Conservation (phyloP, 2,888 invertebrate species). For the Parapristionchus giblindavisi region DNA sequence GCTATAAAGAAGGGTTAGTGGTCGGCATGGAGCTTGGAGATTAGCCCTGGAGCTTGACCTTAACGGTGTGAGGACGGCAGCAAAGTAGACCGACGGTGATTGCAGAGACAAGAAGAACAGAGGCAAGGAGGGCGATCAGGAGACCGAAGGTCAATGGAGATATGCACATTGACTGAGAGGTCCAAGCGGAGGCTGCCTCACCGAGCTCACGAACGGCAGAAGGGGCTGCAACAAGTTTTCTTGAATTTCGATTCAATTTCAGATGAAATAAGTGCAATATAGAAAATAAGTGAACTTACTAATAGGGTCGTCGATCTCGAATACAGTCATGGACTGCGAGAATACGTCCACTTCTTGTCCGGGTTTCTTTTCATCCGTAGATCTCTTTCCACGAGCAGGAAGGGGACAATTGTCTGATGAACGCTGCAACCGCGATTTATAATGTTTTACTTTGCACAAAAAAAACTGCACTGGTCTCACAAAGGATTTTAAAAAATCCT, state of each 20-base stretch:
- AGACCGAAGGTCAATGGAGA: slow-evolving; percentile 52
- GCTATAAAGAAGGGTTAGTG: no score
- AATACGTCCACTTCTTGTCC: slow-evolving; percentile 61
- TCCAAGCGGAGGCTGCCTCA: slow-evolving; percentile 36
- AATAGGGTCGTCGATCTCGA: slow-evolving; percentile 60
- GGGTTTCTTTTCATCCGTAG: slow-evolving; percentile 34
- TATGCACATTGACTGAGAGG: slow-evolving; percentile 48
- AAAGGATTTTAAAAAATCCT: no score
- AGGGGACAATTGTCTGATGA: slow-evolving; percentile 60
- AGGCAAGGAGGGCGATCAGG: slow-evolving; percentile 48
- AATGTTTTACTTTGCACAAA: no score
- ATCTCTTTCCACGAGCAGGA: slow-evolving; percentile 59
- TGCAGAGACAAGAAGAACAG: slow-evolving; percentile 47
- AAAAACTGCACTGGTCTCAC: no score
- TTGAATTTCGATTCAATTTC: neutral
- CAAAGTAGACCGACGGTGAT: slow-evolving; percentile 50
- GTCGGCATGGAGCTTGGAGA: neutral
- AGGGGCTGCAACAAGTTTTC: slow-evolving; percentile 29
- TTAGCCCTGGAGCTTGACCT: slow-evolving; percentile 44
- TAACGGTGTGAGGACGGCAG: slow-evolving; percentile 49
- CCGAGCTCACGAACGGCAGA: slow-evolving; percentile 37
- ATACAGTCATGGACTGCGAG: slow-evolving; percentile 62
- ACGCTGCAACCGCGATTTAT: no score
- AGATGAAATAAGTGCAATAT: neutral
- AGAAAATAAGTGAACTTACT: slow-evolving; percentile 42